A percentile compares a stretch with the other conserved stretches of the same genome.
These are phyloP conservation scores for Drosophila burlai DNA, from an alignment of 1,140 invertebrate species.

Conservation along the genomic window DNA sequence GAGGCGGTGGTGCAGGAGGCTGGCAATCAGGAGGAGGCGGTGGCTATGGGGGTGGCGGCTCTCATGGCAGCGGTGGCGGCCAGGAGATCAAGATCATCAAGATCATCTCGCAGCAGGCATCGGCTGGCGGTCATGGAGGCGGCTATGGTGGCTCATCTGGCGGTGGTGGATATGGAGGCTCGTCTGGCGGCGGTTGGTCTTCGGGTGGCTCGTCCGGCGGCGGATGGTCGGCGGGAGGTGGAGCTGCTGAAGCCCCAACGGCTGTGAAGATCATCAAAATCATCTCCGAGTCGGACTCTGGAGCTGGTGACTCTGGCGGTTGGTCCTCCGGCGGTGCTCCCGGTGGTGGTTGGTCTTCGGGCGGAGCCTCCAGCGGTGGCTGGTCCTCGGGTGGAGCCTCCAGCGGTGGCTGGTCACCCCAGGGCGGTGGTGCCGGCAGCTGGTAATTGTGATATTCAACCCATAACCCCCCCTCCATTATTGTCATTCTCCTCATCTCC, in stretches of 20 bases:
- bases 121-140: slow-evolving; percentile 56
- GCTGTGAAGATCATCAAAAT: slow-evolving; percentile 75
- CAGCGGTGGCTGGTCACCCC: slow-evolving; percentile 48
- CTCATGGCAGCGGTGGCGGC: slow-evolving; percentile 21
- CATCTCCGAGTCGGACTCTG: slow-evolving; percentile 58
- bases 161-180: slow-evolving; percentile 49
- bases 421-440: slow-evolving; percentile 53
- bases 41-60: slow-evolving; percentile 37
- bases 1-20: slow-evolving; percentile 45
- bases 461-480: slow-evolving; percentile 27
- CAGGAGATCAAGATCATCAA: slow-evolving; percentile 71
- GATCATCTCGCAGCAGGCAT: slow-evolving; percentile 60
- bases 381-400: slow-evolving; percentile 23
- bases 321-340: slow-evolving; percentile 45
- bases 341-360: slow-evolving; percentile 37
- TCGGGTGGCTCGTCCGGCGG: slow-evolving; percentile 49
- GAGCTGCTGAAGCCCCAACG: slow-evolving; percentile 41
- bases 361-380: slow-evolving; percentile 20
- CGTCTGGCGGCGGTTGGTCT: slow-evolving; percentile 44
- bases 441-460: slow-evolving; percentile 70
- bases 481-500: slow-evolving; percentile 19
- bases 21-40: slow-evolving; percentile 37
- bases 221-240: slow-evolving; percentile 57
- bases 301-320: slow-evolving; percentile 45
- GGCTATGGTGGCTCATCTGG: slow-evolving; percentile 53